Conservation (phyloP, 2,797 vertebrate species). For the Tenualosa thibaudeaui region DNA sequence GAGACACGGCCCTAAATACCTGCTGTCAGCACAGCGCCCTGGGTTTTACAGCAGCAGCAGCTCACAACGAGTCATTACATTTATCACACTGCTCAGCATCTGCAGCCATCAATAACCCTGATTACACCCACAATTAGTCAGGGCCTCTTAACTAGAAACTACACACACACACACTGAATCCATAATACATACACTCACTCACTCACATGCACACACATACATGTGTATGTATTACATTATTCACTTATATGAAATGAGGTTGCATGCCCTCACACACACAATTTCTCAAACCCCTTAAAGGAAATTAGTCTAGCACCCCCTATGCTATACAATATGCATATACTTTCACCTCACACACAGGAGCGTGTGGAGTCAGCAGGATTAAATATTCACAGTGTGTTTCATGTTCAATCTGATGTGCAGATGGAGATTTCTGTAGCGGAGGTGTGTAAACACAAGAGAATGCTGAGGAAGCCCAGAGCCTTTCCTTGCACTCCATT, state of each 20-base stretch:
- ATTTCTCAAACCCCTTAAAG: not conserved
- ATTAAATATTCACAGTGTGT: not conserved
- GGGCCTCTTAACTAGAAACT: not conserved
- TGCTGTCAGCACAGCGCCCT: slow-evolving; percentile 13
- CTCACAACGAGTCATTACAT: not conserved
- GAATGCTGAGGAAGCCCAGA: not conserved
- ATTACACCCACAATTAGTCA: slow-evolving; percentile 3
- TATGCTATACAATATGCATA: not conserved
- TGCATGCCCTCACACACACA: not conserved
- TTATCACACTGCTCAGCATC: not conserved
- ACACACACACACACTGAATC: not conserved
- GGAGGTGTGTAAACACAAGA: not conserved
- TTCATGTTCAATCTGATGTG: not conserved
- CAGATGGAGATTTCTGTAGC: not conserved
- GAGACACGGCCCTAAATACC: not conserved
- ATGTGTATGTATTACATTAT: not conserved
- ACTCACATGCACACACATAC: not conserved
- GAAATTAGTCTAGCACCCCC: not conserved
- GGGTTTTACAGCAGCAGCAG: not conserved
- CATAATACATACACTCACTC: not conserved
- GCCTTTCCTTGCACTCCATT: not conserved
- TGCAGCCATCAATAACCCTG: slow-evolving; percentile 14
- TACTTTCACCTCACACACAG: not conserved
- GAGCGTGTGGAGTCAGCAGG: not conserved
- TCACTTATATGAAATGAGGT: too few species aligned